These are phyloP conservation scores for Tuberolachnus salignus DNA, from an alignment of 2,888 invertebrate genomes.

Conservation along the genomic window DNA sequence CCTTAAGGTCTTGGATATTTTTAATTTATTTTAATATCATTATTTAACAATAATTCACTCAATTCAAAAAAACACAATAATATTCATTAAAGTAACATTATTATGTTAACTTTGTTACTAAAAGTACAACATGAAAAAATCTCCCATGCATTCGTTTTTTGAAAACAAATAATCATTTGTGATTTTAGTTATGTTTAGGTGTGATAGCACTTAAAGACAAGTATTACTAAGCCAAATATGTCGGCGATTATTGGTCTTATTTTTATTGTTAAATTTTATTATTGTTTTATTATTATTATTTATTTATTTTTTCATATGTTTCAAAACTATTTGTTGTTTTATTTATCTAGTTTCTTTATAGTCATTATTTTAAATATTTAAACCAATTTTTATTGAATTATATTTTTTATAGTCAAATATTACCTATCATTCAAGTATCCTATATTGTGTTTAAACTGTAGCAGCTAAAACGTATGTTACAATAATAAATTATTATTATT, in stretches of 20 bases:
- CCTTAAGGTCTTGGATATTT: background rate
- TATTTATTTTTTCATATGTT: constrained; percentile 32
- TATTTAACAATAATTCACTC: constrained; percentile 19
- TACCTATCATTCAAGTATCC: constrained; percentile 40
- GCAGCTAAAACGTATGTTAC: constrained; percentile 38
- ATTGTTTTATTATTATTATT: constrained; percentile 47
- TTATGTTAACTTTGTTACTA: constrained; percentile 20
- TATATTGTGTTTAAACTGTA: constrained; percentile 43
- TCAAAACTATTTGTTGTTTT: constrained; percentile 46
- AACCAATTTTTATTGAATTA: constrained; percentile 6
- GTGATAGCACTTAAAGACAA: constrained; percentile 39
- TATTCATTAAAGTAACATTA: constrained; percentile 16
- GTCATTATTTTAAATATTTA: constrained; percentile 54
- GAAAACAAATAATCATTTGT: constrained; percentile 44
- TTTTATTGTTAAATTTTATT: constrained; percentile 54
- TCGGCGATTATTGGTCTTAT: constrained; percentile 41
- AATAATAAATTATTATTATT: constrained; percentile 39
- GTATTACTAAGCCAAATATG: constrained; percentile 49
- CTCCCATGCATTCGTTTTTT: constrained; percentile 29
- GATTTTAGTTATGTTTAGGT: constrained; percentile 52
- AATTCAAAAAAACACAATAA: constrained; percentile 34
- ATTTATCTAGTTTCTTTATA: constrained; percentile 53
- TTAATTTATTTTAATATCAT: background rate
- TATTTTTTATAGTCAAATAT: constrained; percentile 47
- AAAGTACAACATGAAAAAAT: constrained; percentile 33